phyloP scores from a whole-genome alignment of 2,113 vertebrate genomes.

The Tauraco erythrolophus region DNA sequence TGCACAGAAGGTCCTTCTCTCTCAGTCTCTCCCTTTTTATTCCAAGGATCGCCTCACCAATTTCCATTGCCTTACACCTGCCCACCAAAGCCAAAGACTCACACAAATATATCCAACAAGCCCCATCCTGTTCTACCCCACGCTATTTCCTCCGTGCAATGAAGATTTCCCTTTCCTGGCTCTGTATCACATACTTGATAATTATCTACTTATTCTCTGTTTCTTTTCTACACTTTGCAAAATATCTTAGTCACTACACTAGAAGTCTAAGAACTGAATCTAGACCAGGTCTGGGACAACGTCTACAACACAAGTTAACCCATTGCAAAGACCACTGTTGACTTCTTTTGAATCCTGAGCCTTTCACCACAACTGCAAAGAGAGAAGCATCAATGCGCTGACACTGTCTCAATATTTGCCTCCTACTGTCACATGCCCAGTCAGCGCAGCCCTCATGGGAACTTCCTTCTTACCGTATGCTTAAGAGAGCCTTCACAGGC shows the following conservation, averaged over 20 bases:
- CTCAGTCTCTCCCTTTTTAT: not conserved
- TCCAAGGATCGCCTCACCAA: not conserved
- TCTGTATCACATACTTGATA: not conserved
- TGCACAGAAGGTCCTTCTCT: not conserved
- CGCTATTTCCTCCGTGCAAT: not conserved
- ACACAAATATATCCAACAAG: not conserved
- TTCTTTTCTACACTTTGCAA: not conserved
- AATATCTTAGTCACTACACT: not conserved
- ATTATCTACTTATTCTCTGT: not conserved
- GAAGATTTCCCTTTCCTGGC: not conserved
- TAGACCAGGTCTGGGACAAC: not conserved
- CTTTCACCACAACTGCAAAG: not conserved
- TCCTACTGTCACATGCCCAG: not conserved
- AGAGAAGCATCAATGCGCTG: not conserved
- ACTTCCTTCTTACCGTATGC: not conserved
- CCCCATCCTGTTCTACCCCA: rapidly evolving
- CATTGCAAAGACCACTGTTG: not conserved
- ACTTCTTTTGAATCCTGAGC: not conserved
- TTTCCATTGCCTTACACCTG: not conserved
- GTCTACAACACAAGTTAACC: not conserved
- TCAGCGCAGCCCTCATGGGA: not conserved
- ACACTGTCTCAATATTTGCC: not conserved
- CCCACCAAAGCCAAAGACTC: not conserved
- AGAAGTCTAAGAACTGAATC: not conserved
- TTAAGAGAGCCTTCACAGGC: not conserved